Base-by-base conservation (phyloP, 2,113 vertebrate genomes). In the Terrapene triunguis region DNA sequence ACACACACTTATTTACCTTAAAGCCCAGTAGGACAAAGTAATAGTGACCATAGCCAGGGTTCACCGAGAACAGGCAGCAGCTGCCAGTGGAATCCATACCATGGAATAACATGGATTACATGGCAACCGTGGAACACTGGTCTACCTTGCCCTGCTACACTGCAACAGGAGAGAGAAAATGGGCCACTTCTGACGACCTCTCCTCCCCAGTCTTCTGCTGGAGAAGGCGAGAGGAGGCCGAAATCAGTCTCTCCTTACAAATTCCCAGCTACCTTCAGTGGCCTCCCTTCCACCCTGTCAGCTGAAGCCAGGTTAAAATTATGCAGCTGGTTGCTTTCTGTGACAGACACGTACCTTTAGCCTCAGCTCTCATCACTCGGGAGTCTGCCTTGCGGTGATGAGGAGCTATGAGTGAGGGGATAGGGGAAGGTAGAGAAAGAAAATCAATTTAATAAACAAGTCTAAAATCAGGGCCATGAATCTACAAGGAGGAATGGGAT, bases 281-380 rank as follows among this genome's bases (percentile, higher is more conserved):
- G 16, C 11, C 14, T 44, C 72, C 42, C 24, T 42, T 69, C 74
- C 44, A 22, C 12, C 74, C 74, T 9, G 4, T 5, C 14, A 9
- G 13, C 24, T 79, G 72, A 59, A 13, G 29, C 51, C 9, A 3
- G 12, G 16, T 50, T 38, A 29, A 8, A 3, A 1, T 4, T 2
- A 47, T 50, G n/a, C 17, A 78, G 54, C n/a, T 55, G 78, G 35
- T 51, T 84, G 62, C 21, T 59, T 38, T 4, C 2, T 79, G 32
- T 53, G 47, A 27, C 9, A 19, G 84, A 38, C 62, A 96, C 96
- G 0, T 98, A 98, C 98, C 97, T 97, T 89, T 94, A 87, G 83
- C 89, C 94, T 98, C 98, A 98, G 97, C 98, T 98, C 85, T 98
- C 98, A 90, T 99, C 98, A 96, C 95, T 92, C 27, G 97, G 95